These are phyloP conservation scores for Heliocidaris erythrogramma DNA, from an alignment of 35 echinoderm and acorn worm genomes.

Conservation along the genomic window DNA sequence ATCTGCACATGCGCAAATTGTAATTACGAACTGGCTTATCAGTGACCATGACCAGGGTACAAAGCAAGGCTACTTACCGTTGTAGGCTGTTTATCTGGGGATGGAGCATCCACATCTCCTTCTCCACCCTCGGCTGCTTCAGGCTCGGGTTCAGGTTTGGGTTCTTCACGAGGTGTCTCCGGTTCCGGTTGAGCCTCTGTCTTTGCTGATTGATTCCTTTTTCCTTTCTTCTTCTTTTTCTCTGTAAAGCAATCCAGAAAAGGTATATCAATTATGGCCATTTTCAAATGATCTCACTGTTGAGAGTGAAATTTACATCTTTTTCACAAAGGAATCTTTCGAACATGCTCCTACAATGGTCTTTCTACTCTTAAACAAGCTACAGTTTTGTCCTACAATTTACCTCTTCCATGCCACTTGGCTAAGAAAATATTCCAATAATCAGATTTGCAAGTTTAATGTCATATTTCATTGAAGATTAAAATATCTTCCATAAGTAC, in stretches of 20 bases:
- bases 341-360: background rate
- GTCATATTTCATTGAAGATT: too few relatives aligned
- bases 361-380: background rate
- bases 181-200: slow-evolving; percentile 67
- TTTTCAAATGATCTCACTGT: too few relatives aligned
- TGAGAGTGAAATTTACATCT: too few relatives aligned
- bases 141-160: slow-evolving; percentile 58
- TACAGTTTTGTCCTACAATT: background rate
- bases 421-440: too few relatives aligned
- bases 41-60: too few relatives aligned
- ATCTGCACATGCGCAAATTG: too few relatives aligned
- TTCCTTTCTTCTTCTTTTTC: slow-evolving; percentile 92
- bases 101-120: slow-evolving; percentile 44
- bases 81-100: slow-evolving; percentile 76
- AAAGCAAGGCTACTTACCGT: slow-evolving; percentile 51
- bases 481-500: too few relatives aligned
- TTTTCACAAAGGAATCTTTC: background rate
- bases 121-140: slow-evolving; percentile 48
- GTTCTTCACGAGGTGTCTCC: slow-evolving; percentile 59
- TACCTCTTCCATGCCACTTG: too few relatives aligned
- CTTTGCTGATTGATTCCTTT: slow-evolving; percentile 70
- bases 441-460: too few relatives aligned
- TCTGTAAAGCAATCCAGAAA: slow-evolving; percentile 46
- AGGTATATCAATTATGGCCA: too few relatives aligned
- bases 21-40: background rate